A percentile compares a stretch with the other conserved stretches of the same genome.
Evolutionary conservation across 92 coral and sea anemone genomes (phyloP).

Genomic region (Epizoanthus fatuus): DNA sequence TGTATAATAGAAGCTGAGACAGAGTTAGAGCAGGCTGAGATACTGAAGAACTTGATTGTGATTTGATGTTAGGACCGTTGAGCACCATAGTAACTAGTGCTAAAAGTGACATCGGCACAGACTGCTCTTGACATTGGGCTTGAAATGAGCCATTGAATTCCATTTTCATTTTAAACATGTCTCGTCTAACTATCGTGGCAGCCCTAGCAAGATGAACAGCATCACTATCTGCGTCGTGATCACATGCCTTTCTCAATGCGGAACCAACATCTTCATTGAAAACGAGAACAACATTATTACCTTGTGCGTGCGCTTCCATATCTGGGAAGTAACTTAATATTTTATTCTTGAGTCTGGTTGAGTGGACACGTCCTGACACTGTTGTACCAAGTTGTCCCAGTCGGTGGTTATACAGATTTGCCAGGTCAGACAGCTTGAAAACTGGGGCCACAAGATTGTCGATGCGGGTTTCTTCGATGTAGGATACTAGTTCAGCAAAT

Average conservation of each 20-base stretch:
- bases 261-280: background rate
- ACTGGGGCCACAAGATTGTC: slow-evolving; percentile 37
- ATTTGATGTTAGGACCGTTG: slow-evolving; percentile 22
- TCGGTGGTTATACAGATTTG: slow-evolving; percentile 20
- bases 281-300: background rate
- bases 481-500: slow-evolving; percentile 40
- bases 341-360: slow-evolving; percentile 47
- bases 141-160: slow-evolving; percentile 14
- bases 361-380: slow-evolving; percentile 29
- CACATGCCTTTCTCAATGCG: slow-evolving; percentile 29
- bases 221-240: slow-evolving; percentile 31
- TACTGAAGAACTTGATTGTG: slow-evolving; percentile 4
- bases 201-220: slow-evolving; percentile 39
- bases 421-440: slow-evolving; percentile 47
- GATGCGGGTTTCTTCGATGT: slow-evolving; percentile 20
- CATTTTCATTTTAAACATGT: slow-evolving; percentile 33
- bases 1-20: slow-evolving; percentile 41
- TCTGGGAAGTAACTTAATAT: slow-evolving; percentile 41
- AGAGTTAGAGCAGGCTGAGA: background rate
- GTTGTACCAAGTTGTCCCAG: slow-evolving; percentile 20
- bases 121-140: slow-evolving; percentile 28
- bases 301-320: slow-evolving; percentile 28
- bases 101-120: slow-evolving; percentile 42
- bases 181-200: slow-evolving; percentile 31
- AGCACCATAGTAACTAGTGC: slow-evolving; percentile 28